Conservation (phyloP, 2,797 vertebrate species). For the Spea hammondii region DNA sequence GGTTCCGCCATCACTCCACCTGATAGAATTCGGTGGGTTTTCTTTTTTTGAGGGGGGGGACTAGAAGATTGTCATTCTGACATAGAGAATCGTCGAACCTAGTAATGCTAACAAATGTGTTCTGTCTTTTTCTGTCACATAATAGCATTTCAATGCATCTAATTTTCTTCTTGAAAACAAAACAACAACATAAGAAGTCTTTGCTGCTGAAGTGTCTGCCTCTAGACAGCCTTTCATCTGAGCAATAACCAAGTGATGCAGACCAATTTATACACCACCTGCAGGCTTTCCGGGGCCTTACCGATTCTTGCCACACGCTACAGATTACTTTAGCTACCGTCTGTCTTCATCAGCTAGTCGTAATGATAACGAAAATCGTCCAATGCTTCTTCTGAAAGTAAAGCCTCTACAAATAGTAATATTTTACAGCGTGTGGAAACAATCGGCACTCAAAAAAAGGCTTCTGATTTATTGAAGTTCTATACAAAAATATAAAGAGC, state of each 20-base stretch:
- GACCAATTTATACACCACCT: slow-evolving; percentile 16
- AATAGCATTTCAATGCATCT: slow-evolving; percentile 9
- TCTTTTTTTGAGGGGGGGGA: too few species aligned
- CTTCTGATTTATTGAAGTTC: not conserved
- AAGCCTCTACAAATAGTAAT: not conserved
- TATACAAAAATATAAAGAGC: not conserved
- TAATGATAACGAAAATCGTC: slow-evolving; percentile 3
- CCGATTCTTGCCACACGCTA: slow-evolving; percentile 2
- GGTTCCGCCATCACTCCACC: too few species aligned
- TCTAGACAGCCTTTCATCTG: slow-evolving; percentile 1
- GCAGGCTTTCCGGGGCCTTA: not conserved
- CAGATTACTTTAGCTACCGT: slow-evolving; percentile 8
- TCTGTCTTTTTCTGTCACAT: not conserved
- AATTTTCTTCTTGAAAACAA: slow-evolving; percentile 17
- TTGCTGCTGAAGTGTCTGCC: not conserved
- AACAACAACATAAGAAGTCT: not conserved
- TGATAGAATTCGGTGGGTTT: too few species aligned
- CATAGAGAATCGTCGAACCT: not conserved
- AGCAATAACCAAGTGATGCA: not conserved
- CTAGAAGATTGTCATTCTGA: not conserved
- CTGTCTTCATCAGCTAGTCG: slow-evolving; percentile 12
- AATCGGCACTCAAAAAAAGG: not conserved
- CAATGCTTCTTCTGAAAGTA: not conserved
- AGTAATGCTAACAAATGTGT: not conserved
- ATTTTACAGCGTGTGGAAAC: not conserved